Percentiles rank a stretch among this genome's conserved stretches.
phyloP scores from a whole-genome alignment of 1,140 invertebrate species.

The Drosophila mojavensis region DNA sequence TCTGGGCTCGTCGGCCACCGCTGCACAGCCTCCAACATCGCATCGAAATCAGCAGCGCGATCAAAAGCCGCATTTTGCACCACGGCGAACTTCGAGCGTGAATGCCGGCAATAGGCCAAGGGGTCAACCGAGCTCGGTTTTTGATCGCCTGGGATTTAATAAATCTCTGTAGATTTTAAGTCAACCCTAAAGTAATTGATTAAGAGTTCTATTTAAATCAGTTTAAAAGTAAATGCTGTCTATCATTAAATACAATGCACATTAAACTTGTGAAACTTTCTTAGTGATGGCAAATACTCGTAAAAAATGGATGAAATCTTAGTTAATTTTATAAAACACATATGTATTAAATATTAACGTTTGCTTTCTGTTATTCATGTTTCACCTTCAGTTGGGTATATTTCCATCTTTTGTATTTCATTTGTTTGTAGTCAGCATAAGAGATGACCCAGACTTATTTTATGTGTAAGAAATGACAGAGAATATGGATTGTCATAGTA shows the following conservation, averaged over 20 bases:
- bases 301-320: no score
- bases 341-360: no score
- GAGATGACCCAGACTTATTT: no score
- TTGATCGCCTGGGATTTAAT: conserved; percentile 79
- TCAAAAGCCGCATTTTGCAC: conserved; percentile 30
- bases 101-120: conserved; percentile 53
- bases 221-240: conserved; percentile 48
- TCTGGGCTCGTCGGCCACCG: conserved; percentile 36
- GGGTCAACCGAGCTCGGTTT: conserved; percentile 62
- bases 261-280: no score
- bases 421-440: no score
- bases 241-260: conserved; percentile 11
- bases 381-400: no score
- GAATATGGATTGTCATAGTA: no score
- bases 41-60: conserved; percentile 35
- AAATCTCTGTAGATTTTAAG: conserved; percentile 61
- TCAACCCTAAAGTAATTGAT: conserved; percentile 20
- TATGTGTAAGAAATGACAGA: no score
- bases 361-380: no score
- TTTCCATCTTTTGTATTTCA: no score
- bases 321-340: no score
- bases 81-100: conserved; percentile 48
- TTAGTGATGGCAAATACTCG: no score
- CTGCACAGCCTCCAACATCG: conserved; percentile 4
- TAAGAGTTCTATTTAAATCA: conserved; percentile 43